Evolutionary conservation across 2,888 invertebrate genomes (phyloP), one percentile per base, ranked within the genome.

Genomic region (Drosophila rubida): DNA sequence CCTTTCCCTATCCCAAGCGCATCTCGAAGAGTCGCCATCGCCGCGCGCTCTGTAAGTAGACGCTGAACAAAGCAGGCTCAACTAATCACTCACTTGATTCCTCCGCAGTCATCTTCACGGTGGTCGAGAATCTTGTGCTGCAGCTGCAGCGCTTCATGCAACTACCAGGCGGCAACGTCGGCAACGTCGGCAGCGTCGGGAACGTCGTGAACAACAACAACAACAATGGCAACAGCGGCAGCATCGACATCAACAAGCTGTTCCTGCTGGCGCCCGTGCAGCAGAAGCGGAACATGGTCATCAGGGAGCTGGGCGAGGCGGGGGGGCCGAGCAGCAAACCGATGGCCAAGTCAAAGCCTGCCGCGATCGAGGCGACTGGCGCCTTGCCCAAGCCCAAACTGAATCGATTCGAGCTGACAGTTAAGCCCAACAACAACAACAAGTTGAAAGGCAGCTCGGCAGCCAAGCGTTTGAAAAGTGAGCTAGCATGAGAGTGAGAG

Each of bases 31-130:
- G 44, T 8, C 53, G 46, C 6, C 44, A 53, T 32, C 45, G 48
- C 0, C 82, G 76, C 0, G 57, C 68, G 0, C 27, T 41, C 1
- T 77, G 79, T 82, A n/a, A 66, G 82, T n/a, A n/a, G n/a, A n/a
- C n/a, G n/a, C n/a, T n/a, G n/a, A n/a, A n/a, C n/a, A n/a, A n/a
- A n/a, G n/a, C n/a, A n/a, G n/a, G n/a, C n/a, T n/a, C 60, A 8
- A 19, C 19, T 23, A 25, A 25, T 25, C 25, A 6, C 25, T 25
- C 23, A 5, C 4, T 16, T 16, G 11, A n/a, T 7, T 13, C 5
- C 6, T 13, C 5, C 6, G 2, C 32, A 68, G 79, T 59, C 35
- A 62, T 82, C 4, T 70, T 77, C 7, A 49, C 41, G 5, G 4
- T 74, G 7, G 67, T 76, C n/a, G 67, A 79, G n/a, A 50, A 35